Evolutionary conservation across 2,113 vertebrate genomes (phyloP).

Genomic region (Larimichthys polyactis): DNA sequence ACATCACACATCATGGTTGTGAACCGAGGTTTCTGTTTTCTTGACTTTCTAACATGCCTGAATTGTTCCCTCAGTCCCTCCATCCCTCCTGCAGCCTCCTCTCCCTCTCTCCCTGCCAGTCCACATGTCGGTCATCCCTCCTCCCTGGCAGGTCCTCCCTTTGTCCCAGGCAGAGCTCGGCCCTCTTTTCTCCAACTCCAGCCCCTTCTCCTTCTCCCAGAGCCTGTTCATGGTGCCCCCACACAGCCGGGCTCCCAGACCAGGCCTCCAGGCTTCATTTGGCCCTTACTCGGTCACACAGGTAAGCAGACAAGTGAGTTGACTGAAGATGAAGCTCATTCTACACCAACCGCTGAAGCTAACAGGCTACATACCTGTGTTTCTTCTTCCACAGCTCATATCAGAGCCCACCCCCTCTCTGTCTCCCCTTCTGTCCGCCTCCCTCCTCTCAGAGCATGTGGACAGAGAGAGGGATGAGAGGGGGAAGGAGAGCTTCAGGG

Average conservation of each 20-base stretch:
- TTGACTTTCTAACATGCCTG: neutral
- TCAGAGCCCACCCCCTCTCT: conserved; percentile 63
- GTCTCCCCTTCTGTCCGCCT: conserved; percentile 64
- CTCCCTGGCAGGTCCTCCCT: conserved; percentile 74
- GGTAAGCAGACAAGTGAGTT: conserved; percentile 54
- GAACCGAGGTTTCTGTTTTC: neutral
- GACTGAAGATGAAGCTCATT: neutral
- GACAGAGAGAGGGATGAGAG: conserved; percentile 56
- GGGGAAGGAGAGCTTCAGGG: conserved; percentile 52
- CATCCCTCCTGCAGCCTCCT: conserved; percentile 62
- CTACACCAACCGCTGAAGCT: neutral
- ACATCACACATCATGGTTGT: neutral
- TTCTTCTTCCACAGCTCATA: conserved; percentile 62
- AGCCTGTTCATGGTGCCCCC: conserved; percentile 75
- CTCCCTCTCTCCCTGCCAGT: conserved; percentile 75
- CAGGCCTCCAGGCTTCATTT: conserved; percentile 74
- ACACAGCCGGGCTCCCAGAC: conserved; percentile 28
- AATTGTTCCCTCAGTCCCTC: conserved; percentile 42
- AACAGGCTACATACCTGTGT: neutral
- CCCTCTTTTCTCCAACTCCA: conserved; percentile 82
- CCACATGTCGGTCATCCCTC: conserved; percentile 60
- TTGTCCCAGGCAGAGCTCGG: conserved; percentile 78
- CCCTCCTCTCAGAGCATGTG: conserved; percentile 76
- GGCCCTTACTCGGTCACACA: conserved; percentile 80
- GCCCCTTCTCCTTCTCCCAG: conserved; percentile 78